A percentile compares a stretch with the other conserved stretches of the same genome.
phyloP scores from a whole-genome alignment of 2,888 invertebrate species.

The Drosophila lutescens region DNA sequence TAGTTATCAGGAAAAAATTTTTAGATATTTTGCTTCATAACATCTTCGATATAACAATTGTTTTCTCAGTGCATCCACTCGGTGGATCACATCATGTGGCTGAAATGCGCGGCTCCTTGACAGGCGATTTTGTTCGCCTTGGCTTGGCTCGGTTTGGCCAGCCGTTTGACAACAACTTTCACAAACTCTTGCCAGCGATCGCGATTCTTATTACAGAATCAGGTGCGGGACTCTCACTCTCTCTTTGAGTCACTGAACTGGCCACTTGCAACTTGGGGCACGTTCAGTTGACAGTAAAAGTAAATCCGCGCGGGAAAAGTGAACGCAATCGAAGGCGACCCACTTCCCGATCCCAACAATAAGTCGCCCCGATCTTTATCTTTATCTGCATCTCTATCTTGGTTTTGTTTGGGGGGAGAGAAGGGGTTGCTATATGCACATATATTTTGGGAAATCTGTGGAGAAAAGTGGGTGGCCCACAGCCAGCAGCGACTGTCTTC shows the following conservation, averaged over 20 bases:
- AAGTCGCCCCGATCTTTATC: conserved; percentile 31
- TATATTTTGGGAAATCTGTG: conserved; percentile 35
- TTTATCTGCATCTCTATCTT: conserved; percentile 20
- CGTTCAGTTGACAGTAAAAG: conserved; percentile 78
- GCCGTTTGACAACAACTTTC: conserved; percentile 68
- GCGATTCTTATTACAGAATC: conserved; percentile 78
- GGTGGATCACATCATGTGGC: conserved; percentile 46
- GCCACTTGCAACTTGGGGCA: conserved; percentile 55
- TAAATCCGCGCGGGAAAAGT: conserved; percentile 65
- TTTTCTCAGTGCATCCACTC: conserved; percentile 19
- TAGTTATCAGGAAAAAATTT: too few species aligned
- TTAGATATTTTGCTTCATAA: too few species aligned
- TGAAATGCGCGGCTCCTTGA: conserved; percentile 67
- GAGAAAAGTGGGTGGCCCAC: conserved; percentile 72
- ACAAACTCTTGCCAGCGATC: conserved; percentile 63
- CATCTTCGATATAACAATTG: not conserved
- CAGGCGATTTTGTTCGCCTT: conserved; percentile 41
- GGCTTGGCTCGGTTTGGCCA: conserved; percentile 17
- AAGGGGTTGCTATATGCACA: conserved; percentile 1
- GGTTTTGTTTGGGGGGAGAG: not conserved
- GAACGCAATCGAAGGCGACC: conserved; percentile 71
- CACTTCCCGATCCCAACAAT: conserved; percentile 49
- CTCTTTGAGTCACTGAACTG: conserved; percentile 71
- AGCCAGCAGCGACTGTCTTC: conserved; percentile 61
- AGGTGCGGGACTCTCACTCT: conserved; percentile 70